Evolutionary conservation across 2,888 invertebrate genomes (phyloP).

Genomic region (Ornithoptera alexandrae): DNA sequence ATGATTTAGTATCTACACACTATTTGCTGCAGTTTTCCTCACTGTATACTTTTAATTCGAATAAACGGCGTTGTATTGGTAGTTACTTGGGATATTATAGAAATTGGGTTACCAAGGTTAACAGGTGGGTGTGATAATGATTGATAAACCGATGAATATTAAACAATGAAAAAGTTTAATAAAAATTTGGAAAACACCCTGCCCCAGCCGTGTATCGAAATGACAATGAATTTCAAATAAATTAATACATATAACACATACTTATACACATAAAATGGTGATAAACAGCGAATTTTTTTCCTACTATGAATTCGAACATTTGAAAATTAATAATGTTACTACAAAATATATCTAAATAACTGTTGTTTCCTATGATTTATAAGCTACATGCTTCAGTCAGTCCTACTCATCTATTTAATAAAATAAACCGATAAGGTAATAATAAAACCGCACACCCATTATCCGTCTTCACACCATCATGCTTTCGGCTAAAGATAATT

Average conservation of each 20-base stretch:
- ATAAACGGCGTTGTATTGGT: too few species aligned
- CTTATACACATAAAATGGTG: slow-evolving; percentile 41
- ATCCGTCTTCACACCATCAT: slow-evolving; percentile 44
- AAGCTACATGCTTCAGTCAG: slow-evolving; percentile 69
- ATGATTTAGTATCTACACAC: too few species aligned
- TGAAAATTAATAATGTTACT: slow-evolving; percentile 2
- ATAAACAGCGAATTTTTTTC: slow-evolving; percentile 11
- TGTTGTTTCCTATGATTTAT: neutral
- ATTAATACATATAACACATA: slow-evolving; percentile 33
- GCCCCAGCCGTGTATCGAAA: slow-evolving; percentile 58
- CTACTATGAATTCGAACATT: neutral
- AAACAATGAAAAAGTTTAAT: slow-evolving; percentile 36
- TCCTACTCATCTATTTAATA: slow-evolving; percentile 37
- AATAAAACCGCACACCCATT: slow-evolving; percentile 42
- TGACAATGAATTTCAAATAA: slow-evolving; percentile 38
- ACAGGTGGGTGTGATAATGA: slow-evolving; percentile 38
- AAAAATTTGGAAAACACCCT: slow-evolving; percentile 59
- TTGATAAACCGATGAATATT: slow-evolving; percentile 52
- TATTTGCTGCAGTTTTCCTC: too few species aligned
- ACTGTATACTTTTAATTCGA: too few species aligned
- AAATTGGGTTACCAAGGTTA: slow-evolving; percentile 30
- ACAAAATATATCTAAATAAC: neutral
- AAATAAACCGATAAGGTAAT: slow-evolving; percentile 30
- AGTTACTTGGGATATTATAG: slow-evolving; percentile 18
- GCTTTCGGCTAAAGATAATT: slow-evolving; percentile 41